These are phyloP conservation scores for Dendronephthya gigantea DNA, from an alignment of 64 coral and sea anemone genomes.

Conservation along the genomic window DNA sequence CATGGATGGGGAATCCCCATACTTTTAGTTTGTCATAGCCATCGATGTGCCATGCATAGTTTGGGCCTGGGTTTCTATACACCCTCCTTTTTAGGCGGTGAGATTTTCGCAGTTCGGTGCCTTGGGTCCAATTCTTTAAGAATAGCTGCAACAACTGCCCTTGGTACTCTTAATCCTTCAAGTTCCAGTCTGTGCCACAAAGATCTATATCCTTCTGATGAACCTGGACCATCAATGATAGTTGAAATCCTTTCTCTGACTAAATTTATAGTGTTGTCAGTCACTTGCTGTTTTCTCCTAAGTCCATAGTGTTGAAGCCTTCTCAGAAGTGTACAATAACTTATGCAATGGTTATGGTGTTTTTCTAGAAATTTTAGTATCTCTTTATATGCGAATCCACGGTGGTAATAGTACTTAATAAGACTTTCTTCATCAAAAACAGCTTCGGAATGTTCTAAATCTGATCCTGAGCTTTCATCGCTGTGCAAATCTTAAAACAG, in stretches of 20 bases:
- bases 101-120: background rate
- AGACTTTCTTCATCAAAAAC: too few relatives aligned
- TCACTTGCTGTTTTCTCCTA: background rate
- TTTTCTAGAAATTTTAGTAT: background rate
- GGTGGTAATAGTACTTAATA: too few relatives aligned
- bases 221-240: background rate
- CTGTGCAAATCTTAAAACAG: too few relatives aligned
- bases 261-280: background rate
- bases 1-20: slow-evolving; percentile 11
- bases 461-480: too few relatives aligned
- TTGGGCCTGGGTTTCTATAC: background rate
- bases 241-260: background rate
- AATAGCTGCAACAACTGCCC: background rate
- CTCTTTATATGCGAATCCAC: too few relatives aligned
- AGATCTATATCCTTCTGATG: background rate
- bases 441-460: too few relatives aligned
- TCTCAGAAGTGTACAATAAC: background rate
- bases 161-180: background rate
- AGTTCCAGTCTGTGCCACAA: background rate
- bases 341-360: background rate
- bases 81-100: background rate
- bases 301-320: background rate
- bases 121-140: background rate
- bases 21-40: background rate
- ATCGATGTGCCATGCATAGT: background rate